Percentiles rank a stretch among this genome's conserved stretches.
Evolutionary conservation across 1,140 invertebrate species (phyloP).

Genomic region (Helicorthomorpha holstii): DNA sequence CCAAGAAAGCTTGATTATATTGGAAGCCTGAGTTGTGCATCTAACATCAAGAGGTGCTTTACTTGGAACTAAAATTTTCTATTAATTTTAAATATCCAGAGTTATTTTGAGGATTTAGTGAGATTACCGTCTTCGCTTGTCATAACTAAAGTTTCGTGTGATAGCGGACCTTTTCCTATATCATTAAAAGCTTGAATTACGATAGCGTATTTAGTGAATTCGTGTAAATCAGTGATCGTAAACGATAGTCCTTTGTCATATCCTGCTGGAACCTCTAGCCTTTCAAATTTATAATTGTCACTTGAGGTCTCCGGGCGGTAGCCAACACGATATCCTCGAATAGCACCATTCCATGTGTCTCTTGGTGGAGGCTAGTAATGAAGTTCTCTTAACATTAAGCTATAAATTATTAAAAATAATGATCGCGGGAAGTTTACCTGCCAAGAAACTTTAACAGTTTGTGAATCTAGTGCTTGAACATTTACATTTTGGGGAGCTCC

Average conservation of each 20-base stretch:
- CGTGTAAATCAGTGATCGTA: not conserved
- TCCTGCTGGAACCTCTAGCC: not conserved
- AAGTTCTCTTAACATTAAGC: not conserved
- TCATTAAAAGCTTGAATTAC: conserved; percentile 3
- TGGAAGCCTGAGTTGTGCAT: conserved; percentile 23
- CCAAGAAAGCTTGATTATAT: conserved; percentile 23
- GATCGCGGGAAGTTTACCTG: not conserved
- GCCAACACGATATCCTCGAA: conserved; percentile 67
- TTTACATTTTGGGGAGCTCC: not conserved
- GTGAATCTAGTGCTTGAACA: not conserved
- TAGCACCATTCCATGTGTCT: conserved; percentile 84
- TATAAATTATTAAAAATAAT: not conserved
- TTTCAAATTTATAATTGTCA: not conserved
- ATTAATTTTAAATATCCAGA: not conserved
- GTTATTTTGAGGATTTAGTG: not conserved
- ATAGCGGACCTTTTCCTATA: not conserved
- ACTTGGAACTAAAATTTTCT: conserved; percentile 25
- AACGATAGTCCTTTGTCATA: conserved; percentile 1
- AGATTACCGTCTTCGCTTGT: conserved; percentile 2
- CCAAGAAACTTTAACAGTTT: conserved; percentile 1
- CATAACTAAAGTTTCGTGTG: not conserved
- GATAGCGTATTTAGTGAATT: not conserved
- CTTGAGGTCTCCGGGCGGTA: not conserved
- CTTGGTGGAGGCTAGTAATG: conserved; percentile 55
- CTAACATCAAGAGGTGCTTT: conserved; percentile 26